Base-by-base conservation (phyloP, 2,797 vertebrate genomes). In the Sebastes matsubarae region DNA sequence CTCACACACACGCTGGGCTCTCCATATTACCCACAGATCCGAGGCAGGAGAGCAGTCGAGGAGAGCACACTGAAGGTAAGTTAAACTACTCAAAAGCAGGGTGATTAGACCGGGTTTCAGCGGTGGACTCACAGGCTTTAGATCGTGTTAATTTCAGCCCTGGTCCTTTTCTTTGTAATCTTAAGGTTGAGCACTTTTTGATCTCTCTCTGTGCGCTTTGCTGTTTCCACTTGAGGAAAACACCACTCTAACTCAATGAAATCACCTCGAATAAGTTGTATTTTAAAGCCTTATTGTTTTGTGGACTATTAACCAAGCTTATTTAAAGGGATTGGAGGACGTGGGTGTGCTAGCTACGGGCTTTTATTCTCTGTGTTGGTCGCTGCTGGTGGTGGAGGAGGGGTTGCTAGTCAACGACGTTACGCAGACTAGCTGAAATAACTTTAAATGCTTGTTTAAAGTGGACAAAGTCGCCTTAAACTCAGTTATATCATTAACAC, bases 101-200 rank as follows among this genome's bases (percentile, higher is more conserved):
- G 27, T n/a, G 71, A 78, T 59, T 10, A 71, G 29, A 79, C 42
- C 67, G 25, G 71, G 5, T 80, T 89, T 83, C n/a, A 58, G 61
- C 5, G 54, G 16, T 7, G 80, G 63, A 75, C 64, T 46, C 10
- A n/a, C 22, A 79, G 80, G 82, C 80, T 77, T 84, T 68, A 89
- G 42, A 82, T 79, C 74, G 72, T 67, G 85, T 88, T 88, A 87
- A 90, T 91, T 92, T 88, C 69, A 86, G 83, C 80, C 67, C 24
- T 67, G 79, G 71, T 92, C 92, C 83, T 86, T 87, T 87, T 92
- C 89, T 93, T 94, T 92, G 87, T 92, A 92, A 86, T 87, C 87
- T 42, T 88, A 80, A 88, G 85, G 67, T 88, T 87, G 75, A 80
- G 42, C 81, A 94, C 93, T 95, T 94, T 42, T 93, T 90, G 1